These are phyloP conservation scores for Trissolcus japonicus DNA, from an alignment of 2,888 invertebrate species.

Conservation along the genomic window DNA sequence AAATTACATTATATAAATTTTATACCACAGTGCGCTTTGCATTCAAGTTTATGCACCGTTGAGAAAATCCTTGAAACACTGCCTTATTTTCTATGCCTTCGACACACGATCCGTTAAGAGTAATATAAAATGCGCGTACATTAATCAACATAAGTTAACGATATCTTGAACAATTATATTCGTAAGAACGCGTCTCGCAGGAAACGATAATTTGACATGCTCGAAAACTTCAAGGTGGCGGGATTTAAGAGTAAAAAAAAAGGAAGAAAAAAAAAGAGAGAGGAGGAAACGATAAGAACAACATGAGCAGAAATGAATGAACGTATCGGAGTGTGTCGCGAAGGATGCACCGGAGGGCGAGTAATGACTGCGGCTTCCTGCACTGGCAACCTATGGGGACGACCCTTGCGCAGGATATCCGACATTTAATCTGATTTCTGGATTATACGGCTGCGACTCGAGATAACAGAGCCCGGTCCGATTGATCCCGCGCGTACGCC, in stretches of 20 bases:
- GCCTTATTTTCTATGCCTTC: constrained; percentile 12
- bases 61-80: not conserved
- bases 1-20: too few species aligned
- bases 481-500: constrained; percentile 24
- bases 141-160: constrained; percentile 2
- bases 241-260: constrained; percentile 6
- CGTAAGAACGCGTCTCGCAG: constrained; percentile 28
- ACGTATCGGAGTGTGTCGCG: constrained; percentile 72
- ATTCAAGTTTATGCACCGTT: not conserved
- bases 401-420: constrained; percentile 74
- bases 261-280: constrained; percentile 32
- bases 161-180: constrained; percentile 34
- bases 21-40: too few species aligned
- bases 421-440: constrained; percentile 76
- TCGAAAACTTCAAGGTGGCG: constrained; percentile 33
- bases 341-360: constrained; percentile 71
- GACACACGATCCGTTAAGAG: constrained; percentile 19
- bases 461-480: constrained; percentile 60
- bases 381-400: constrained; percentile 67
- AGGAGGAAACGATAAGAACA: constrained; percentile 47
- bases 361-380: constrained; percentile 75
- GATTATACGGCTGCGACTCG: constrained; percentile 69
- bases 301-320: constrained; percentile 62
- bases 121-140: constrained; percentile 20
- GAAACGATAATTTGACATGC: constrained; percentile 46